These are phyloP conservation scores for Habrosyne pyritoides DNA, from an alignment of 2,888 invertebrate species.

Conservation along the genomic window DNA sequence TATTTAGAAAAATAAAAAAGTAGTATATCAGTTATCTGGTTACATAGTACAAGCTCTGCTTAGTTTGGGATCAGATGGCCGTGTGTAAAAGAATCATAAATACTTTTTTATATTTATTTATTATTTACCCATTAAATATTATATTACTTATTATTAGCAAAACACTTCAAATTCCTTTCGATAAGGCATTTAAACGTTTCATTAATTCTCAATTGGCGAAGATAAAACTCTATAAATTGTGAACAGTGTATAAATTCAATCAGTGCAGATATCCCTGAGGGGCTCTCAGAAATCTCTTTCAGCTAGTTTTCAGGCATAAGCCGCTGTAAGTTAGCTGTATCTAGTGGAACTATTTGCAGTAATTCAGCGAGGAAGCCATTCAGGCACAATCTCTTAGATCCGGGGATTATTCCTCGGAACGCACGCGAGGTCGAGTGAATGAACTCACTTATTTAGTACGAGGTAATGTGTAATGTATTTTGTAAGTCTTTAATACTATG, in stretches of 20 bases:
- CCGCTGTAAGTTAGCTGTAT: conserved; percentile 12
- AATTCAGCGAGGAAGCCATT: conserved; percentile 47
- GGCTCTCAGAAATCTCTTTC: conserved; percentile 4
- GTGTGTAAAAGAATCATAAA: no score
- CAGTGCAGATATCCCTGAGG: conserved; percentile 1
- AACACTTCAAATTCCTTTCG: background rate
- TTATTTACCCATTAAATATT: no score
- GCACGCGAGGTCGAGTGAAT: conserved; percentile 40
- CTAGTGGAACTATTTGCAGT: conserved; percentile 54
- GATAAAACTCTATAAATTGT: no score
- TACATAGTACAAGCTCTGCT: no score
- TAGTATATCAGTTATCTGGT: no score
- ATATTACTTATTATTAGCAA: no score
- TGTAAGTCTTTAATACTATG: background rate
- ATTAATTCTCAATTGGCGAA: background rate
- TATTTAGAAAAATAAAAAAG: no score
- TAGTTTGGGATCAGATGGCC: no score
- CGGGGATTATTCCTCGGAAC: conserved; percentile 38
- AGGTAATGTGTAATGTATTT: conserved; percentile 5
- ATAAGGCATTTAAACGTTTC: background rate
- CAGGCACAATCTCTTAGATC: conserved; percentile 43
- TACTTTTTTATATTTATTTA: no score
- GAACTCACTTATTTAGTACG: conserved; percentile 25
- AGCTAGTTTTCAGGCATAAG: conserved; percentile 7
- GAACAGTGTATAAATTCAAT: background rate